Conservation (phyloP, 1,140 invertebrate species). For the Zaprionus tsacasi region DNA sequence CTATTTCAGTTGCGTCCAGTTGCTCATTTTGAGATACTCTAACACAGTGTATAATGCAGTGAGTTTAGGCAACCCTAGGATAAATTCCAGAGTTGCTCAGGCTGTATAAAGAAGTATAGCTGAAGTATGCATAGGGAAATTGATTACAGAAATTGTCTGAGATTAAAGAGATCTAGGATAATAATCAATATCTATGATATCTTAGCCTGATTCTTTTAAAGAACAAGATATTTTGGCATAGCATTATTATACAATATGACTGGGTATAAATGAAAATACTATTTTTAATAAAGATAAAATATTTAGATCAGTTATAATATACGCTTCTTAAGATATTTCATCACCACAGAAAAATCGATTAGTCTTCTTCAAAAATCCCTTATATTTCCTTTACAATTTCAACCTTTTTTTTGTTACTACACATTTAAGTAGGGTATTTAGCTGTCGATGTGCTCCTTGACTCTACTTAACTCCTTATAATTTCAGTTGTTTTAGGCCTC, state of each 20-base stretch:
- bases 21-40: constrained; percentile 12
- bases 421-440: constrained; percentile 7
- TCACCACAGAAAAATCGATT: no score
- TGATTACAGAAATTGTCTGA: neutral
- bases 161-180: neutral
- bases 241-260: no score
- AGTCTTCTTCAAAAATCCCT: no score
- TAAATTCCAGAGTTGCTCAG: neutral
- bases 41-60: neutral
- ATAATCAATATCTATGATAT: no score
- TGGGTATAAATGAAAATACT: no score
- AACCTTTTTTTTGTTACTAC: neutral
- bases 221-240: no score
- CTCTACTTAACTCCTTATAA: constrained; percentile 46
- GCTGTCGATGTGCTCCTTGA: neutral
- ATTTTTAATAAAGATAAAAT: no score
- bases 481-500: constrained; percentile 74
- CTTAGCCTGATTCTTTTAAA: no score
- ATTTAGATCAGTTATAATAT: no score
- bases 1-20: constrained; percentile 31
- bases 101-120: neutral
- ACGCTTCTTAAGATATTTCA: no score
- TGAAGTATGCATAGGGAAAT: neutral
- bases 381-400: no score
- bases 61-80: no score